Percentiles rank a stretch among this genome's conserved stretches.
These are phyloP conservation scores for Centruroides vittatus DNA, from an alignment of 1,140 invertebrate species.

Conservation along the genomic window DNA sequence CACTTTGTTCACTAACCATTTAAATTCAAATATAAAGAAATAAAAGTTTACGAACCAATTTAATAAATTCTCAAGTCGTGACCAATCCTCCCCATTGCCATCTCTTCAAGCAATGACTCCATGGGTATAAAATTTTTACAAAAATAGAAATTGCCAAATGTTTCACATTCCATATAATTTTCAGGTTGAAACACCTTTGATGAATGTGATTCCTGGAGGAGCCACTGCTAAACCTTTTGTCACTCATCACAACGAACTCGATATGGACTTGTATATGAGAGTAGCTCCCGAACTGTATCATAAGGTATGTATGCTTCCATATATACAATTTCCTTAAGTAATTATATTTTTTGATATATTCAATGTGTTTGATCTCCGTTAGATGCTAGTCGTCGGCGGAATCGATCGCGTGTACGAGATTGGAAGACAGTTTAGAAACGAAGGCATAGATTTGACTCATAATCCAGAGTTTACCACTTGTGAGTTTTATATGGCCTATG, in stretches of 20 bases:
- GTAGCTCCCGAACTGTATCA: slow-evolving; percentile 96
- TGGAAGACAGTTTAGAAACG: slow-evolving; percentile 92
- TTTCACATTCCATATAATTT: background rate
- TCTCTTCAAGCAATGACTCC: too few species aligned
- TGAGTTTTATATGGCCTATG: slow-evolving; percentile 99
- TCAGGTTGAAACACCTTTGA: slow-evolving; percentile 94
- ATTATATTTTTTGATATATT: slow-evolving; percentile 4
- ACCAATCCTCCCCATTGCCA: too few species aligned
- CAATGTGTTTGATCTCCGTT: slow-evolving; percentile 15
- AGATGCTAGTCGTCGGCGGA: slow-evolving; percentile 94
- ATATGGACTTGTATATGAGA: slow-evolving; percentile 93
- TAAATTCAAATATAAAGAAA: too few species aligned
- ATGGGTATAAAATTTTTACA: too few species aligned
- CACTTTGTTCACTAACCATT: too few species aligned
- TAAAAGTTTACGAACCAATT: too few species aligned
- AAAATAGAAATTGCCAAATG: too few species aligned
- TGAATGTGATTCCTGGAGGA: slow-evolving; percentile 98
- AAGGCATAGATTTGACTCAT: slow-evolving; percentile 96
- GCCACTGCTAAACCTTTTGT: slow-evolving; percentile 97
- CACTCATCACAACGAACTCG: slow-evolving; percentile 96
- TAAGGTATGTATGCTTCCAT: slow-evolving; percentile 42
- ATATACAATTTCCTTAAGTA: background rate
- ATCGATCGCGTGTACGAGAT: slow-evolving; percentile 97
- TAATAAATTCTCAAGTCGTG: too few species aligned
- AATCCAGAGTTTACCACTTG: slow-evolving; percentile 99